A percentile compares a stretch with the other conserved stretches of the same genome.
These are phyloP conservation scores for Camponotus fellah DNA, from an alignment of 2,888 invertebrate genomes.

Conservation along the genomic window DNA sequence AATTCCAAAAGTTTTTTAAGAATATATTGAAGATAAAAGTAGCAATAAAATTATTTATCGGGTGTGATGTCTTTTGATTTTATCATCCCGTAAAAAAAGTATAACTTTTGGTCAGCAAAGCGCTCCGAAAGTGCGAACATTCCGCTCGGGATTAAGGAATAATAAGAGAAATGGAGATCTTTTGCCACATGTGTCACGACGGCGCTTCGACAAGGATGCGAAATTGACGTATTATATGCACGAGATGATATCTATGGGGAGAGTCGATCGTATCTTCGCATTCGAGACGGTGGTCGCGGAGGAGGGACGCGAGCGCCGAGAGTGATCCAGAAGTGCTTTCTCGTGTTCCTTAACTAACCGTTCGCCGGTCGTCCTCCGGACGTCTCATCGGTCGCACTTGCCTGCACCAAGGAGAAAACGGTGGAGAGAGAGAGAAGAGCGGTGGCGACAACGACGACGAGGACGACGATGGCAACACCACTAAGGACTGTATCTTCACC, in stretches of 20 bases:
- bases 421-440: neutral
- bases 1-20: neutral
- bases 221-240: conserved; percentile 84
- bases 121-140: neutral
- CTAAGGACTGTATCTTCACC: conserved; percentile 61
- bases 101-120: neutral
- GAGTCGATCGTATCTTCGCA: conserved; percentile 73
- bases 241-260: conserved; percentile 76
- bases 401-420: conserved; percentile 45
- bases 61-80: neutral
- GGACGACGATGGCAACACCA: conserved; percentile 62
- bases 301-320: conserved; percentile 78
- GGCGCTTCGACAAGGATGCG: conserved; percentile 79
- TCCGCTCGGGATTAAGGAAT: conserved; percentile 20
- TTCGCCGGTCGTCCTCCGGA: conserved; percentile 75
- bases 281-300: conserved; percentile 67
- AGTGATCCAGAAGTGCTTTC: conserved; percentile 85
- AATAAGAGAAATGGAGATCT: conserved; percentile 15
- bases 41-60: conserved; percentile 17
- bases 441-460: conserved; percentile 14
- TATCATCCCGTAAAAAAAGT: neutral
- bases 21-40: neutral
- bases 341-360: conserved; percentile 85
- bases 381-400: conserved; percentile 71
- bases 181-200: conserved; percentile 54